Percentiles rank a stretch among this genome's conserved stretches.
Evolutionary conservation across 2,113 vertebrate genomes (phyloP).

Genomic region (Lutjanus erythropterus): DNA sequence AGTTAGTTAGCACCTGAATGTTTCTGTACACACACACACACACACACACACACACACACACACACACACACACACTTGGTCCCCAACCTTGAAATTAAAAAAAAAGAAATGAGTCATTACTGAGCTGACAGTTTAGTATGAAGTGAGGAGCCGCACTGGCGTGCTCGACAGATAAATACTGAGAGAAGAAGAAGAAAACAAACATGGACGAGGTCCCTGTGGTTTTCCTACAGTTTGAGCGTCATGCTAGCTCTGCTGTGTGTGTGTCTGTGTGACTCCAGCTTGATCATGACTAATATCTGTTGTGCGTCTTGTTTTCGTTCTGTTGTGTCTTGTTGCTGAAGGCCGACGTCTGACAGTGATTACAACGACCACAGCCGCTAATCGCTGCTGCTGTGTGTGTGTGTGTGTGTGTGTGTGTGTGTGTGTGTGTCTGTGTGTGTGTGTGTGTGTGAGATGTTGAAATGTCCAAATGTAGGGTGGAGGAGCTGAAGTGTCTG

Average conservation of each 20-base stretch:
- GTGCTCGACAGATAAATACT: not conserved
- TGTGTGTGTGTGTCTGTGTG: not conserved
- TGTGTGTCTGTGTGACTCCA: not conserved
- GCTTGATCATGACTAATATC: not conserved
- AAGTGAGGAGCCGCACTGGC: not conserved
- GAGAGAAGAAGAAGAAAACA: not conserved
- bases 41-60: too few relatives aligned
- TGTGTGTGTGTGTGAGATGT: not conserved
- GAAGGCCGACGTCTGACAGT: constrained; percentile 28
- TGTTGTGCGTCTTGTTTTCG: not conserved
- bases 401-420: constrained; percentile 1
- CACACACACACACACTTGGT: too few relatives aligned
- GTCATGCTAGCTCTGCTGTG: not conserved
- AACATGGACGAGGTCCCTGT: not conserved
- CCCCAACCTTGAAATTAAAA: too few relatives aligned
- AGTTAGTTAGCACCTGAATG: too few relatives aligned
- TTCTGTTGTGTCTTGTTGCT: not conserved
- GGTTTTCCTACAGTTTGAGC: not conserved
- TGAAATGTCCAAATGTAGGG: not conserved
- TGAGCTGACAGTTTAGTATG: not conserved
- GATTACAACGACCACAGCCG: not conserved
- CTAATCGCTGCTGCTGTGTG: constrained; percentile 5
- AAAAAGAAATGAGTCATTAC: too few relatives aligned
- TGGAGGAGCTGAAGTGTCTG: not conserved
- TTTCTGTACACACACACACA: too few relatives aligned